These are phyloP conservation scores for Kryptolebias ocellatus DNA, from an alignment of 2,797 vertebrate genomes.

Conservation along the genomic window DNA sequence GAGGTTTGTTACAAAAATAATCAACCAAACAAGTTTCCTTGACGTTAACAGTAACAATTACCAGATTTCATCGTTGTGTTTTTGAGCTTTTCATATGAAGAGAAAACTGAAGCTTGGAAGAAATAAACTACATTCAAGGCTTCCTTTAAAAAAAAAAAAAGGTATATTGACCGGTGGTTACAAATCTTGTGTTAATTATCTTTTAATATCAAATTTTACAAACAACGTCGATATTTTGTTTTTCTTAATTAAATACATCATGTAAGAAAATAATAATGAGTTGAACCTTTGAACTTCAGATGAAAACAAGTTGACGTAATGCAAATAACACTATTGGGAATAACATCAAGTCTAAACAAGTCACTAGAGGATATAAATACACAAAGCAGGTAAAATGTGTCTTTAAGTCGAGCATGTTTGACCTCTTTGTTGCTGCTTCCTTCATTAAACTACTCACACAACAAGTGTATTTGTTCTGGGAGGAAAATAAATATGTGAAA, in stretches of 20 bases:
- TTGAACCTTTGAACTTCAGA: not conserved
- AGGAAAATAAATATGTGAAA: slow-evolving; percentile 22
- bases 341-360: not conserved
- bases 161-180: slow-evolving; percentile 16
- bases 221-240: not conserved
- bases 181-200: not conserved
- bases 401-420: not conserved
- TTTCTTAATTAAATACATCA: slow-evolving; percentile 15
- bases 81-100: not conserved
- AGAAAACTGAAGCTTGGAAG: not conserved
- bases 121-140: slow-evolving; percentile 10
- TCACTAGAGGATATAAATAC: slow-evolving; percentile 20
- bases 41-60: too few species aligned
- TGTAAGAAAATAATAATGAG: slow-evolving; percentile 24
- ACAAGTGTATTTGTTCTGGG: not conserved
- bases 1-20: too few species aligned
- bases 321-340: slow-evolving; percentile 14
- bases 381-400: not conserved
- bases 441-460: not conserved
- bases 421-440: not conserved
- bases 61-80: too few species aligned
- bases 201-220: slow-evolving; percentile 20
- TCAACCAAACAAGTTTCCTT: too few species aligned
- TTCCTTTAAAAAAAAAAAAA: slow-evolving; percentile 34
- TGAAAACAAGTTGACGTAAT: not conserved